These are phyloP conservation scores for Ammodytes dubius DNA, from an alignment of 2,113 vertebrate species.

Conservation along the genomic window DNA sequence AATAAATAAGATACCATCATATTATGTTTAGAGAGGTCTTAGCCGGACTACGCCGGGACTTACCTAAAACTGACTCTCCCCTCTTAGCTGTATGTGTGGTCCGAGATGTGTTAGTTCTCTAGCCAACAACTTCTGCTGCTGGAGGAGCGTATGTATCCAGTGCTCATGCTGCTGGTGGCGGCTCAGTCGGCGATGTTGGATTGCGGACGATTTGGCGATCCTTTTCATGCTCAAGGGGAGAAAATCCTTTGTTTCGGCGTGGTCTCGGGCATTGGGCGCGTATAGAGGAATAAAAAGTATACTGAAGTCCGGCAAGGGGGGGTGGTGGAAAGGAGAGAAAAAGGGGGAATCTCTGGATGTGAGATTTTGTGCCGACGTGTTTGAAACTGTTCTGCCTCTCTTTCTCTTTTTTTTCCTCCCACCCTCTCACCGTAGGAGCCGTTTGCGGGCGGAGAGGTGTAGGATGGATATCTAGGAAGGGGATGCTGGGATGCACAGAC, in stretches of 20 bases:
- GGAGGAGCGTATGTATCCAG: conserved; percentile 83
- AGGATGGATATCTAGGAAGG: conserved; percentile 79
- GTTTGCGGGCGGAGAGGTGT: conserved; percentile 76
- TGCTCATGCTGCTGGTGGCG: conserved; percentile 80
- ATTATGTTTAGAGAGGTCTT: conserved; percentile 29
- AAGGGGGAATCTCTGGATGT: conserved; percentile 45
- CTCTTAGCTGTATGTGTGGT: conserved; percentile 78
- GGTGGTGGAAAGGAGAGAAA: conserved; percentile 43
- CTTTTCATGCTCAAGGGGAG: conserved; percentile 86
- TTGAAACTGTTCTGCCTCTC: conserved; percentile 66
- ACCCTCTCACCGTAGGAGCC: conserved; percentile 56
- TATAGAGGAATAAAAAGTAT: conserved; percentile 66
- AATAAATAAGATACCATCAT: conserved; percentile 9
- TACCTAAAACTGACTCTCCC: conserved; percentile 87
- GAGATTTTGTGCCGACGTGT: conserved; percentile 78
- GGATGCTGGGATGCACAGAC: conserved; percentile 77
- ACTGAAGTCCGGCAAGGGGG: conserved; percentile 75
- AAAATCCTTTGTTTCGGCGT: conserved; percentile 80
- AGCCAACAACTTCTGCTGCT: conserved; percentile 84
- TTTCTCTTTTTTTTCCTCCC: conserved; percentile 12
- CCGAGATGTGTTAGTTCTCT: conserved; percentile 82
- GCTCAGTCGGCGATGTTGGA: conserved; percentile 81
- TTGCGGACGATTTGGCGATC: conserved; percentile 86
- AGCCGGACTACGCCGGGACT: conserved; percentile 55
- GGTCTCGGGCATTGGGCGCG: conserved; percentile 75